phyloP scores from a whole-genome alignment of 2,888 invertebrate species.

The Crocallis elinguaria region DNA sequence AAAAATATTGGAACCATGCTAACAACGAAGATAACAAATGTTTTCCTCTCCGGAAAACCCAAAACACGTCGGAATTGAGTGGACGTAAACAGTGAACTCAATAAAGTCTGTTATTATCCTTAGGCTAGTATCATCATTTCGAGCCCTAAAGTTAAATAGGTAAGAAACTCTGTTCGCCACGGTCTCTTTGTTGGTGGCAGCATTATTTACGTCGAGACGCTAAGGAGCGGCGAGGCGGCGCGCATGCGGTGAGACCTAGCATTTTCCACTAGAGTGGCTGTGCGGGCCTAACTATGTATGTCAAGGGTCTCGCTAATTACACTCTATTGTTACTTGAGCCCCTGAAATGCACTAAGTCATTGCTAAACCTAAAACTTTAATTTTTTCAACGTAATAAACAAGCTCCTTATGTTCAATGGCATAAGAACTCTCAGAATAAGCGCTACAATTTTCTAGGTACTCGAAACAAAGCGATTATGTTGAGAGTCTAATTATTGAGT shows the following conservation, averaged over 20 bases:
- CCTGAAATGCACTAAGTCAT: constrained; percentile 64
- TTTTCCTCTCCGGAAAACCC: not conserved
- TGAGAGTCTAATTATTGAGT: constrained; percentile 5
- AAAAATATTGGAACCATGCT: not conserved
- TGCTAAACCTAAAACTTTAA: constrained; percentile 45
- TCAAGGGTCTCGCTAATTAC: constrained; percentile 81
- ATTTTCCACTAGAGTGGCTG: constrained; percentile 80
- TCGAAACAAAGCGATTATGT: constrained; percentile 29
- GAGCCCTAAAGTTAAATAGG: not conserved
- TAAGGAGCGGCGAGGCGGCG: constrained; percentile 46
- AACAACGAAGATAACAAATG: not conserved
- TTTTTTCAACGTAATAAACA: constrained; percentile 8
- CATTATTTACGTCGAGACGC: constrained; percentile 49
- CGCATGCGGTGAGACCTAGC: constrained; percentile 71
- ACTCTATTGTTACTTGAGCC: constrained; percentile 70
- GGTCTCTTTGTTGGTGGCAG: constrained; percentile 25
- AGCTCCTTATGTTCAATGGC: not conserved
- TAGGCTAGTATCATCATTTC: not conserved
- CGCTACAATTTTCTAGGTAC: constrained; percentile 1
- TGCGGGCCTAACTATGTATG: constrained; percentile 72
- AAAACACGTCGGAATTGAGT: not conserved
- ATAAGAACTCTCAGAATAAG: not conserved
- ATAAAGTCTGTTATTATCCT: not conserved
- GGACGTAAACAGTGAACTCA: not conserved
- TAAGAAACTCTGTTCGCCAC: constrained; percentile 4